phyloP scores from a whole-genome alignment of 1,140 invertebrate genomes.

The Lethrus apterus region DNA sequence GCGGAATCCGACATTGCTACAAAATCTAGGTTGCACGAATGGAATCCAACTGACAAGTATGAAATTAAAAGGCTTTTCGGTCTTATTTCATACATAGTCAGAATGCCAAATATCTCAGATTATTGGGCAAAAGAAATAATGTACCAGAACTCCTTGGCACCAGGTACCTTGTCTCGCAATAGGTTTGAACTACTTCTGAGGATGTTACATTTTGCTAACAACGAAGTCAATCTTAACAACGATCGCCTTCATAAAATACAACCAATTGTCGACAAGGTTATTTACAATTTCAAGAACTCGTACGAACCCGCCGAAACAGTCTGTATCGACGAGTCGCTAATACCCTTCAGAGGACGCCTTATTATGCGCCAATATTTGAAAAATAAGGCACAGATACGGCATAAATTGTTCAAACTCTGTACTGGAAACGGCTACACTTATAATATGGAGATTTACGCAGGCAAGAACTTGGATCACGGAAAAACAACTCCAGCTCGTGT shows the following conservation, averaged over 20 bases:
- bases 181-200: not conserved
- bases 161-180: not conserved
- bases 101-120: too few species aligned
- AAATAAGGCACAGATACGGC: slow-evolving; percentile 37
- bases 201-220: not conserved
- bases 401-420: slow-evolving; percentile 41
- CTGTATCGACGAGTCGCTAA: slow-evolving; percentile 37
- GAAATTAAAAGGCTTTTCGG: too few species aligned
- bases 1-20: too few species aligned
- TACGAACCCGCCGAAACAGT: slow-evolving; percentile 1
- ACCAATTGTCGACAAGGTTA: not conserved
- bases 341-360: slow-evolving; percentile 39
- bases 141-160: too few species aligned
- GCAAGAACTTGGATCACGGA: slow-evolving; percentile 23
- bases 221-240: not conserved
- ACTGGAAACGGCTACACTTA: slow-evolving; percentile 36
- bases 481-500: slow-evolving; percentile 20
- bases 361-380: slow-evolving; percentile 38
- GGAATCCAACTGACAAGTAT: too few species aligned
- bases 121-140: too few species aligned
- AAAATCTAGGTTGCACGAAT: too few species aligned
- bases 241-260: not conserved
- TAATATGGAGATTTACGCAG: slow-evolving; percentile 35
- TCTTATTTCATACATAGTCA: too few species aligned
- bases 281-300: not conserved